Evolutionary conservation across 2,113 vertebrate genomes (phyloP).

Genomic region (Mobula hypostoma): DNA sequence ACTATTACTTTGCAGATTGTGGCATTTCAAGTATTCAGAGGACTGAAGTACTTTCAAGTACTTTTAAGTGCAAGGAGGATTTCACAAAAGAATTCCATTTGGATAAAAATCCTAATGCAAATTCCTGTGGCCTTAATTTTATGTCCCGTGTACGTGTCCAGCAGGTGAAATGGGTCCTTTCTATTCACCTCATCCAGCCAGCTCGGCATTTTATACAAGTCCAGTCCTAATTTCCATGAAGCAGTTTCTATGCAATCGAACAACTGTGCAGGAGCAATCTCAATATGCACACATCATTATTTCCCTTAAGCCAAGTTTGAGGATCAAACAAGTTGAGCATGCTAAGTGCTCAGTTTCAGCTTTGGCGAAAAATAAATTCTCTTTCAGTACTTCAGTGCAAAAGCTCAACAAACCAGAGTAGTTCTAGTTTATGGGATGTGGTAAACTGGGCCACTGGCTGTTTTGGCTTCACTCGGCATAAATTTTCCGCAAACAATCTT

Average conservation of each 20-base stretch:
- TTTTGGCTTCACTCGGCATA: neutral
- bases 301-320: neutral
- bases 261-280: neutral
- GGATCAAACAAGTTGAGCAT: neutral
- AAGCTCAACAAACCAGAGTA: neutral
- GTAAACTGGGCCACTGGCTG: neutral
- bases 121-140: no score
- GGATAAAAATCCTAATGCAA: no score
- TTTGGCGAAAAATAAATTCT: neutral
- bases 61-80: no score
- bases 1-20: no score
- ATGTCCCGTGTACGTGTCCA: no score
- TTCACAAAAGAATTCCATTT: no score
- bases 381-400: no score
- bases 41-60: no score
- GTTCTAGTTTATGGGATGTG: neutral
- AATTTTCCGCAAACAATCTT: constrained; percentile 10
- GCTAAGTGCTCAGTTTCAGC: neutral
- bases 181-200: no score
- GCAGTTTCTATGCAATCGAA: neutral
- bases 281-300: neutral
- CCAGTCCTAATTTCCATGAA: neutral
- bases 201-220: neutral
- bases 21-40: no score
- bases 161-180: no score